Conservation (phyloP, 2,888 invertebrate species). For the Lepidocyrtoides sp. region DNA sequence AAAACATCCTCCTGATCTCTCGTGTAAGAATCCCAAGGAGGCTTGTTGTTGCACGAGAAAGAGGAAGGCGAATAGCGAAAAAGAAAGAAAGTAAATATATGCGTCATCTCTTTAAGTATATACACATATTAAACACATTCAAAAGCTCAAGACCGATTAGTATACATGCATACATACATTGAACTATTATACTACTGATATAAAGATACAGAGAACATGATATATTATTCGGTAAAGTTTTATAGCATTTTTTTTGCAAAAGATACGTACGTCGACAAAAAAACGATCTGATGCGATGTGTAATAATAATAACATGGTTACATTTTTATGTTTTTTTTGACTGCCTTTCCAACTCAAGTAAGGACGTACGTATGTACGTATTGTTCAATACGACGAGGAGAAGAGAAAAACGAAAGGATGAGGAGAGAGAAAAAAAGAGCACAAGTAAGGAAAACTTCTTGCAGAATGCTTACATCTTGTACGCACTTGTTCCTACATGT, state of each 20-base stretch:
- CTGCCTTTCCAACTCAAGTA: neutral
- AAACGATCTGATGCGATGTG: no score
- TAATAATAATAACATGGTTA: neutral
- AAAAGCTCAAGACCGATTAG: no score
- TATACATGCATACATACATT: no score
- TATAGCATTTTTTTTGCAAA: no score
- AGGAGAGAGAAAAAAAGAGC: conserved; percentile 18
- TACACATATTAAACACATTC: no score
- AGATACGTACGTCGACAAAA: no score
- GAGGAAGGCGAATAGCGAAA: neutral
- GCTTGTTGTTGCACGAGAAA: conserved; percentile 56
- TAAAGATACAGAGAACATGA: no score
- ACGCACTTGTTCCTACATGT: conserved; percentile 80
- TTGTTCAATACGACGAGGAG: neutral
- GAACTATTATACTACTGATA: no score
- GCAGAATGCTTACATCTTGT: conserved; percentile 78
- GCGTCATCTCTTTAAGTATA: conserved; percentile 53
- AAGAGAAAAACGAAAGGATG: conserved; percentile 27
- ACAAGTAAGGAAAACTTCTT: conserved; percentile 68
- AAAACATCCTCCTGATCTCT: conserved; percentile 79
- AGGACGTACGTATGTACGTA: neutral
- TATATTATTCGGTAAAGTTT: no score
- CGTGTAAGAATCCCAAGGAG: conserved; percentile 75
- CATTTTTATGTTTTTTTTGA: neutral
- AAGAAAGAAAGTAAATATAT: conserved; percentile 71